A percentile compares a stretch with the other conserved stretches of the same genome.
Conservation (phyloP, 1,140 invertebrate species). For the Sinella curviseta region DNA sequence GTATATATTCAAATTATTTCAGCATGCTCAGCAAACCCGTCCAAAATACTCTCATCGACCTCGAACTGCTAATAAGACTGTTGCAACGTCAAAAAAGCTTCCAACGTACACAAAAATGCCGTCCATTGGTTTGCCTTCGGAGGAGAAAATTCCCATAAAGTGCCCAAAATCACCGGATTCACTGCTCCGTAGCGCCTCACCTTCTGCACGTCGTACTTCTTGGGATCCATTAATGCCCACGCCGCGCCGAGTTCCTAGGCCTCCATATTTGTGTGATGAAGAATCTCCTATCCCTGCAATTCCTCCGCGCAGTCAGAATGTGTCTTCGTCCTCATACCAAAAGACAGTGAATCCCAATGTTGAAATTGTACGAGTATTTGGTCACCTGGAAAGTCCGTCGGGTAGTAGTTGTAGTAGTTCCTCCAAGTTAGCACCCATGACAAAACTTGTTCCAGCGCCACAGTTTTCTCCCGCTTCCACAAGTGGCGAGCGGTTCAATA, state of each 20-base stretch:
- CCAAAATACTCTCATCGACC: slow-evolving; percentile 67
- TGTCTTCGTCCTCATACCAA: neutral
- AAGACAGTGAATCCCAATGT: slow-evolving; percentile 24
- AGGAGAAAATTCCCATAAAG: slow-evolving; percentile 20
- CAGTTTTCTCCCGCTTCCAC: slow-evolving; percentile 1
- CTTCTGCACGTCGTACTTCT: slow-evolving; percentile 37
- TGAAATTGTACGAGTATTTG: slow-evolving; percentile 39
- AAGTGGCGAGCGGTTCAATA: slow-evolving; percentile 39
- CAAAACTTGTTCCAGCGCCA: neutral
- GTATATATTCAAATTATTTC: neutral
- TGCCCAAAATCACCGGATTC: slow-evolving; percentile 33
- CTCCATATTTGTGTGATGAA: slow-evolving; percentile 44
- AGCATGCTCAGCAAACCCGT: slow-evolving; percentile 54
- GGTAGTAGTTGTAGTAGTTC: slow-evolving; percentile 22
- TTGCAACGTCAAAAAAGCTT: slow-evolving; percentile 33
- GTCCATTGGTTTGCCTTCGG: slow-evolving; percentile 9
- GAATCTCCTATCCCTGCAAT: slow-evolving; percentile 39
- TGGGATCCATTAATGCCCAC: slow-evolving; percentile 47
- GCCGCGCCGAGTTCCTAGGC: slow-evolving; percentile 39
- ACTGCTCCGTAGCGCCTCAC: neutral
- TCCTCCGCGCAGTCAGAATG: slow-evolving; percentile 29
- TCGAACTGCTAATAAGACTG: slow-evolving; percentile 45
- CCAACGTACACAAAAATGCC: slow-evolving; percentile 31
- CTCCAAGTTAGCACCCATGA: neutral
- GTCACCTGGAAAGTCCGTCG: slow-evolving; percentile 31